These are phyloP conservation scores for Dynastes hyllus DNA, from an alignment of 2,888 invertebrate species.

Conservation along the genomic window DNA sequence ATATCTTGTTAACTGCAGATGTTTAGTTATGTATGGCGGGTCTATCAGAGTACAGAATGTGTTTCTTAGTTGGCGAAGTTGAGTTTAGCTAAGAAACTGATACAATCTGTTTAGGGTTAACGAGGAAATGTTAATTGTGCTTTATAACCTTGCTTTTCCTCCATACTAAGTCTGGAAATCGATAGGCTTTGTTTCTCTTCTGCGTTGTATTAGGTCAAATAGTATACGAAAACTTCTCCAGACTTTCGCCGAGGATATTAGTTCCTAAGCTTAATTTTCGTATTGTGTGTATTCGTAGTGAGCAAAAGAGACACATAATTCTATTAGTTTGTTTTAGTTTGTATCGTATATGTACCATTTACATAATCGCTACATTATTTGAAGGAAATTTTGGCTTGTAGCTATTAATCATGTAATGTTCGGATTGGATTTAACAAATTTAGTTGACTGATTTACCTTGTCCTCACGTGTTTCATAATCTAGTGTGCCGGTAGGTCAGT, in stretches of 20 bases:
- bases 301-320: no score
- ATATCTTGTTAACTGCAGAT: constrained; percentile 62
- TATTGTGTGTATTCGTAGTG: not conserved
- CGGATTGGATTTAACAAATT: no score
- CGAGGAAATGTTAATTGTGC: constrained; percentile 49
- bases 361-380: no score
- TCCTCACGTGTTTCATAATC: no score
- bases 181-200: not conserved
- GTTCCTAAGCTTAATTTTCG: not conserved
- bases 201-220: not conserved
- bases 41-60: constrained; percentile 51
- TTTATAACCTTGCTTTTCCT: constrained; percentile 35
- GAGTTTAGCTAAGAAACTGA: constrained; percentile 48
- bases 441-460: no score
- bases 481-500: no score
- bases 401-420: no score
- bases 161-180: constrained; percentile 38
- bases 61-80: constrained; percentile 48
- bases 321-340: no score
- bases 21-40: constrained; percentile 54
- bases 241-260: not conserved
- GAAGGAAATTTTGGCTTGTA: no score
- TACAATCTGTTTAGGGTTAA: constrained; percentile 52
- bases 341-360: no score
- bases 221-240: not conserved